Evolutionary conservation across 2,797 vertebrate genomes (phyloP), one percentile per base, ranked within the genome.

Genomic region (Percopsis omiscomaycus): DNA sequence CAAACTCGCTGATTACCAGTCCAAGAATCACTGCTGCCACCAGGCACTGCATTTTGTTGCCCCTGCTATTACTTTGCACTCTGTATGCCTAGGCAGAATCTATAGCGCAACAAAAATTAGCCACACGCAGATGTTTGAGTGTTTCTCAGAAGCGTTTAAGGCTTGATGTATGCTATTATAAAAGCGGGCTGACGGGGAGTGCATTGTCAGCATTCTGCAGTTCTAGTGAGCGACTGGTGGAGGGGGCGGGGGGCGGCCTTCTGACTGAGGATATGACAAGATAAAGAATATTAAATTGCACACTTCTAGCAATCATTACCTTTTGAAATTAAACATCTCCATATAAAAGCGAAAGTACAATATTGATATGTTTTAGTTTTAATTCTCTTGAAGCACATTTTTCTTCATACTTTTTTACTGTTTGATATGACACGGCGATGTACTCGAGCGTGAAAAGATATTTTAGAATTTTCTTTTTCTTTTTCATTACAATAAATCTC

Each of bases 161-260:
- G 77, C 82, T 80, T 91, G 89, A 91, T 90, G 89, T 84, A 89
- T 90, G 85, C 81, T 22, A 84, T 90, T 89, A 83, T 88, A 87
- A 89, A 90, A 84, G 80, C 81, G 64, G 74, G 73, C 80, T 80
- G 87, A 87, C 75, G 75, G 83, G 66, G 4, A 81, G 71, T 88
- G 89, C 89, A 59, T 70, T 65, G 89, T 91, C 90, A 90, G 90
- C 90, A 82, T 65, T 88, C 80, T 73, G 80, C 71, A 52, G 75
- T 61, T 69, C 77, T 11, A 12, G 62, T 27, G 76, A 74, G 64
- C 78, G 82, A 81, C 60, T 68, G 73, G 55, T 72, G 65, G 49
- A 49, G 64, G 74, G 79, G 4, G 5, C 2, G 9, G 61, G 14
- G 16, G 64, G 77, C 64, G 74, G 72, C 50, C 15, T 60, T 72